A percentile compares a stretch with the other conserved stretches of the same genome.
These are phyloP conservation scores for Drosophila histrio DNA, from an alignment of 2,888 invertebrate species.

Conservation along the genomic window DNA sequence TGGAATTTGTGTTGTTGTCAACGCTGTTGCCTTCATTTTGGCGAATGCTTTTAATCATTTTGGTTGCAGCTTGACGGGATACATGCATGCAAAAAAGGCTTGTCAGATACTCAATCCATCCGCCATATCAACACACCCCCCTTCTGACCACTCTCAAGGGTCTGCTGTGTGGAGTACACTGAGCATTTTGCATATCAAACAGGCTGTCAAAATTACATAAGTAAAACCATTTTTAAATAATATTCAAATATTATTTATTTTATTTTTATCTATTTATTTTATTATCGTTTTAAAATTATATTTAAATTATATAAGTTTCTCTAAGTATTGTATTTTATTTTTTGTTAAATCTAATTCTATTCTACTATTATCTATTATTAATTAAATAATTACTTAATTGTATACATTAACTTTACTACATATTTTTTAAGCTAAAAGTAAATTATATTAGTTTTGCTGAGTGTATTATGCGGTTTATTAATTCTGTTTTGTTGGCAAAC, in stretches of 20 bases:
- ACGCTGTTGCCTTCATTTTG: slow-evolving; percentile 46
- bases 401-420: too few relatives aligned
- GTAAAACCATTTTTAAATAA: neutral
- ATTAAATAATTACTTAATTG: too few relatives aligned
- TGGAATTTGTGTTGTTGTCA: slow-evolving; percentile 33
- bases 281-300: neutral
- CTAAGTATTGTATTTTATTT: slow-evolving; percentile 30
- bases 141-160: neutral
- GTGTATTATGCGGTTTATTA: slow-evolving; percentile 48
- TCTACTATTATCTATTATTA: too few relatives aligned
- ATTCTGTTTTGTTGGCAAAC: slow-evolving; percentile 54
- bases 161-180: slow-evolving; percentile 20
- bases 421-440: neutral
- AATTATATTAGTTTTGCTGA: neutral
- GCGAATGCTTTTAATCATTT: slow-evolving; percentile 61
- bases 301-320: neutral
- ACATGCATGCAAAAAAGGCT: slow-evolving; percentile 55
- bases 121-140: neutral
- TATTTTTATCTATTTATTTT: neutral
- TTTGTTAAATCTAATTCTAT: slow-evolving; percentile 60
- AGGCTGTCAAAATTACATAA: neutral
- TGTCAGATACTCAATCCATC: slow-evolving; percentile 15
- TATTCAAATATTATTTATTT: neutral
- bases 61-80: slow-evolving; percentile 47
- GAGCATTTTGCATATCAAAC: slow-evolving; percentile 5